These are phyloP conservation scores for Tetragonisca angustula DNA, from an alignment of 2,888 invertebrate species.

Conservation along the genomic window DNA sequence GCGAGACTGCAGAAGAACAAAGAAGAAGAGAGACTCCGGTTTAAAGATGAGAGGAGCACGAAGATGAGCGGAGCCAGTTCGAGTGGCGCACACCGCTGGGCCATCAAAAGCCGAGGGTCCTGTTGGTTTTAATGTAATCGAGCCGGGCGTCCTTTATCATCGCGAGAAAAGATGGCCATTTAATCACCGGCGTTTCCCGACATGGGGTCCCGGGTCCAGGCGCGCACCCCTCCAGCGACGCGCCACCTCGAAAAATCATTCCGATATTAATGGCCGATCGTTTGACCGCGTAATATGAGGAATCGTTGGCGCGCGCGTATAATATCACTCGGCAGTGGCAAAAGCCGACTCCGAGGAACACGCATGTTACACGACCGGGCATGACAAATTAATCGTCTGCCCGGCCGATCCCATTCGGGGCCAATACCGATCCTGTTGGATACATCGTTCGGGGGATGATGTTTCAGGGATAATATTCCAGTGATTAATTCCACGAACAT, in stretches of 20 bases:
- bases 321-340: conserved; percentile 64
- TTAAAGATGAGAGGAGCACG: not conserved
- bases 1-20: not conserved
- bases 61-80: conserved; percentile 30
- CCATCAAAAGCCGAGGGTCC: conserved; percentile 34
- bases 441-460: not conserved
- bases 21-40: not conserved
- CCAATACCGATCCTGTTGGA: not conserved
- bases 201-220: conserved; percentile 65
- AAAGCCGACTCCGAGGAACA: conserved; percentile 37
- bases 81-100: conserved; percentile 46
- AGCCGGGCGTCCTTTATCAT: conserved; percentile 66
- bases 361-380: conserved; percentile 55
- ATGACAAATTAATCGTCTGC: conserved; percentile 67
- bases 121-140: conserved; percentile 69
- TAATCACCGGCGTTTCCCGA: conserved; percentile 72
- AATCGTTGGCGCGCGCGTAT: conserved; percentile 65
- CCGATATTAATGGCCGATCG: conserved; percentile 65
- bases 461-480: too few relatives aligned
- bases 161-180: conserved; percentile 69
- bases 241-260: conserved; percentile 52
- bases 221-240: conserved; percentile 62
- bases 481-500: not conserved
- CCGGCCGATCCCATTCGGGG: conserved; percentile 23
- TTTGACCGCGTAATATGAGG: conserved; percentile 69